phyloP scores from a whole-genome alignment of 2,797 vertebrate genomes.

The Rhinophrynus dorsalis region DNA sequence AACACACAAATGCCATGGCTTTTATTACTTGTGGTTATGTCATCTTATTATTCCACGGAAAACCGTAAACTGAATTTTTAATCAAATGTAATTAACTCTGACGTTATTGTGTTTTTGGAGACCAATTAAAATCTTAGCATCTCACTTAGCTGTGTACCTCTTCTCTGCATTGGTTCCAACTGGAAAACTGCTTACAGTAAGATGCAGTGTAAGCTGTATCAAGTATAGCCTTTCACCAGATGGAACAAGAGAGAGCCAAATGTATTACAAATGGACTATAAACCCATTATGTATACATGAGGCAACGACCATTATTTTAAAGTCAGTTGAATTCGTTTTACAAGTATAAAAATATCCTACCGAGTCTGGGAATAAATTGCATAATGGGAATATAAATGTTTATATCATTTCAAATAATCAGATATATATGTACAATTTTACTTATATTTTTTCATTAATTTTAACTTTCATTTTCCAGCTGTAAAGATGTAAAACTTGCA shows the following conservation, averaged over 20 bases:
- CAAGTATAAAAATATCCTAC: conserved; percentile 64
- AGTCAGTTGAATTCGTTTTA: conserved; percentile 56
- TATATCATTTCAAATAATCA: conserved; percentile 37
- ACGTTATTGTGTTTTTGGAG: too few relatives aligned
- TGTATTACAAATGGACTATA: conserved; percentile 66
- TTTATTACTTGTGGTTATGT: neutral
- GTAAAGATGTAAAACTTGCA: conserved; percentile 30
- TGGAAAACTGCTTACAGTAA: conserved; percentile 16
- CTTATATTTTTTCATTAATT: conserved; percentile 38
- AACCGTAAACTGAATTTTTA: neutral
- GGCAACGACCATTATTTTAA: conserved; percentile 63
- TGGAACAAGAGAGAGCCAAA: conserved; percentile 64
- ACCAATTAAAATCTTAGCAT: conserved; percentile 7
- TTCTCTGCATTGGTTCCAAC: conserved; percentile 11
- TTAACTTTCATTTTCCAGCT: conserved; percentile 40
- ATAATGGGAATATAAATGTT: conserved; percentile 47
- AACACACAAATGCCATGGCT: too few relatives aligned
- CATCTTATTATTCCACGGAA: neutral
- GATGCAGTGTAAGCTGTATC: conserved; percentile 55
- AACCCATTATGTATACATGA: conserved; percentile 66
- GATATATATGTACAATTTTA: conserved; percentile 32
- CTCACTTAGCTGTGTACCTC: neutral
- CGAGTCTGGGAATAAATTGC: conserved; percentile 57
- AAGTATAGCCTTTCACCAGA: conserved; percentile 63
- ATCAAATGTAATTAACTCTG: neutral